Conservation (phyloP, 2,888 invertebrate genomes). For the Acleris sparsana region DNA sequence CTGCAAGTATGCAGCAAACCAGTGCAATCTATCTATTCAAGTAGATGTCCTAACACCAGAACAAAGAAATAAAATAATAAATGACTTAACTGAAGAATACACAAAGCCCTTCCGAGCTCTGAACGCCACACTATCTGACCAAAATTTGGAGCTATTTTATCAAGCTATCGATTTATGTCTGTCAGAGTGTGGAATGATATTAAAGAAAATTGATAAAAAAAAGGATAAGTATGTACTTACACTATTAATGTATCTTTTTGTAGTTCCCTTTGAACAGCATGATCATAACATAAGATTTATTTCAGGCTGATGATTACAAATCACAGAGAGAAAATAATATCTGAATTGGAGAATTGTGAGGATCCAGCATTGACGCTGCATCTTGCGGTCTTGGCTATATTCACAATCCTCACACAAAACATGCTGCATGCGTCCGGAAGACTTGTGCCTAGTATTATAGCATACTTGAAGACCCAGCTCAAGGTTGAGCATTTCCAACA, state of each 20-base stretch:
- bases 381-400: slow-evolving; percentile 89
- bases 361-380: slow-evolving; percentile 92
- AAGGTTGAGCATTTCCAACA: slow-evolving; percentile 85
- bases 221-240: slow-evolving; percentile 84
- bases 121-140: slow-evolving; percentile 87
- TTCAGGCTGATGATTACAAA: slow-evolving; percentile 88
- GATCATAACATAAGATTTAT: slow-evolving; percentile 39
- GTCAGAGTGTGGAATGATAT: slow-evolving; percentile 88
- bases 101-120: slow-evolving; percentile 86
- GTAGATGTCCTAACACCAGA: slow-evolving; percentile 85
- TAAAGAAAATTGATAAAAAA: slow-evolving; percentile 95
- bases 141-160: slow-evolving; percentile 91
- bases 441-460: slow-evolving; percentile 92
- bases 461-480: slow-evolving; percentile 88
- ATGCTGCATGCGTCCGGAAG: slow-evolving; percentile 97
- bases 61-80: slow-evolving; percentile 87
- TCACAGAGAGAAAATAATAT: slow-evolving; percentile 91
- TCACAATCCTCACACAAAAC: slow-evolving; percentile 90
- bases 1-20: slow-evolving; percentile 90
- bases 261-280: too few species aligned
- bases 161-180: slow-evolving; percentile 88
- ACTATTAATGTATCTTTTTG: too few species aligned
- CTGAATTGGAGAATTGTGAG: slow-evolving; percentile 88
- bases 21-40: slow-evolving; percentile 86
- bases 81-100: slow-evolving; percentile 87